Percentiles rank a stretch among this genome's conserved stretches.
Evolutionary conservation across 2,888 invertebrate genomes (phyloP).

Genomic region (Cenopis cana): DNA sequence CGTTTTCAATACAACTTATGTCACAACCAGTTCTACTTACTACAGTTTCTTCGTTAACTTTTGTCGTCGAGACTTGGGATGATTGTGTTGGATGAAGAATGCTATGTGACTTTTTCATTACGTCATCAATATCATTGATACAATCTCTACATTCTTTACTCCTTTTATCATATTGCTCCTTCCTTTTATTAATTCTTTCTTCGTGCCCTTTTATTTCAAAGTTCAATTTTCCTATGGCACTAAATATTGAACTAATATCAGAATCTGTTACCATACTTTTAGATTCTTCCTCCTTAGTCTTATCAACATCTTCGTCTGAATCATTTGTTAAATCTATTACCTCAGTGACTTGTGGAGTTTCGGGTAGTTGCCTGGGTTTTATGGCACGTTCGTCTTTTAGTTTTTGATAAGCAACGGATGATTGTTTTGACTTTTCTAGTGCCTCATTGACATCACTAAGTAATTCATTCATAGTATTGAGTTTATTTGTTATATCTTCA

Average conservation of each 20-base stretch:
- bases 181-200: slow-evolving; percentile 69
- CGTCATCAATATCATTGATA: slow-evolving; percentile 74
- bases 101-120: slow-evolving; percentile 69
- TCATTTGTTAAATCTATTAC: slow-evolving; percentile 46
- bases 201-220: slow-evolving; percentile 71
- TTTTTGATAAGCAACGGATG: slow-evolving; percentile 71
- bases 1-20: slow-evolving; percentile 3
- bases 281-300: slow-evolving; percentile 36
- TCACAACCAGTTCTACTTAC: neutral
- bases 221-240: slow-evolving; percentile 70
- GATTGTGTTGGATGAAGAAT: slow-evolving; percentile 66
- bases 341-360: neutral
- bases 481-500: slow-evolving; percentile 79
- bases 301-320: slow-evolving; percentile 37
- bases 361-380: slow-evolving; percentile 49
- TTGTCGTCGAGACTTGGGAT: slow-evolving; percentile 36
- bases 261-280: slow-evolving; percentile 57
- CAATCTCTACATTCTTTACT: slow-evolving; percentile 73
- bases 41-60: slow-evolving; percentile 34
- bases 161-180: slow-evolving; percentile 67
- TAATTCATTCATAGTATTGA: slow-evolving; percentile 79
- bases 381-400: slow-evolving; percentile 64
- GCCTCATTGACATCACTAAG: slow-evolving; percentile 77
- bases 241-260: slow-evolving; percentile 73
- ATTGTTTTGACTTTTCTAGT: slow-evolving; percentile 74